These are phyloP conservation scores for Drosophila gunungcola DNA, from an alignment of 1,140 invertebrate genomes.

Conservation along the genomic window DNA sequence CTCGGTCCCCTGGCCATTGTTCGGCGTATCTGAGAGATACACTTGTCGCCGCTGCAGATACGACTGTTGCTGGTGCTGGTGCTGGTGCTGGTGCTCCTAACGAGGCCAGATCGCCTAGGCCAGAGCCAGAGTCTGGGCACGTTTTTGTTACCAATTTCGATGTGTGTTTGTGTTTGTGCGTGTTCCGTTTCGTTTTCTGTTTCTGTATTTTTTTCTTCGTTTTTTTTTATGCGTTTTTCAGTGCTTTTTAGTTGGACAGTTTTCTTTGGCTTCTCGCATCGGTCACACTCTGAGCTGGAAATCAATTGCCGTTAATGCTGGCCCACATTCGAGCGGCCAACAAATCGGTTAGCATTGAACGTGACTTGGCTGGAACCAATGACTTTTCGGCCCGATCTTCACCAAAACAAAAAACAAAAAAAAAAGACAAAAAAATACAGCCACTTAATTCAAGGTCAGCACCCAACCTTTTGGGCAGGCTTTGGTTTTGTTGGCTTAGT, in stretches of 20 bases:
- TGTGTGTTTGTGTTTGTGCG: constrained; percentile 27
- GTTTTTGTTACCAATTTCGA: constrained; percentile 72
- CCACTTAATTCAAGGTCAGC: constrained; percentile 62
- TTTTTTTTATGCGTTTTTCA: not conserved
- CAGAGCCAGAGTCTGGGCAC: constrained; percentile 56
- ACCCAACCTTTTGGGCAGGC: constrained; percentile 23
- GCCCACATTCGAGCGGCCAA: constrained; percentile 14
- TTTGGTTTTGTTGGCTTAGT: constrained; percentile 5
- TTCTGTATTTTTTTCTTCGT: constrained; percentile 4
- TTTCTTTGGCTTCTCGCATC: constrained; percentile 29
- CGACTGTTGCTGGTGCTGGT: constrained; percentile 12
- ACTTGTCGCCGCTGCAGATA: constrained; percentile 16
- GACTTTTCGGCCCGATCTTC: constrained; percentile 24
- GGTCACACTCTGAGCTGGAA: constrained; percentile 57
- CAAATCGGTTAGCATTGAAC: constrained; percentile 63
- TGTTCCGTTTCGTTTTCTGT: constrained; percentile 28
- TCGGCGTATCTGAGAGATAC: constrained; percentile 21
- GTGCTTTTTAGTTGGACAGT: constrained; percentile 8
- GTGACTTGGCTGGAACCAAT: constrained; percentile 63
- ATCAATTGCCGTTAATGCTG: constrained; percentile 76
- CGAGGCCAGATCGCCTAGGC: constrained; percentile 53
- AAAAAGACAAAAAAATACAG: too few species aligned
- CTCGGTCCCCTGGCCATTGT: constrained; percentile 13
- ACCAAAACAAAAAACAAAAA: not conserved
- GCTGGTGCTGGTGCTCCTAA: constrained; percentile 33